phyloP scores from a whole-genome alignment of 2,888 invertebrate species.

The Rhynchonema sp. region DNA sequence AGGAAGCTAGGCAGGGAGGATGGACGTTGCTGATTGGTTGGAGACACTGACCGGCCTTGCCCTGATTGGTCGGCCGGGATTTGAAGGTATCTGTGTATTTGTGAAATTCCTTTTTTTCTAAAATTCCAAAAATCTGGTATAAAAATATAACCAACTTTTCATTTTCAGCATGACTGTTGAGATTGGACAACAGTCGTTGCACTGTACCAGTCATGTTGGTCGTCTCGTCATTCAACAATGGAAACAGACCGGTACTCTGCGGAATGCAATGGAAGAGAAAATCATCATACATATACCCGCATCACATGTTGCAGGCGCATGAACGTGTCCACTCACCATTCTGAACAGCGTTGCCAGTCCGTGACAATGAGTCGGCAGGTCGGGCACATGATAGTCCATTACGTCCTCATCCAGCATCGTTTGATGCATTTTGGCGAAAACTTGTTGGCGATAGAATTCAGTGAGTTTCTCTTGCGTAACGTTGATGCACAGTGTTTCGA shows the following conservation, averaged over 20 bases:
- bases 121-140: no score
- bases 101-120: no score
- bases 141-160: neutral
- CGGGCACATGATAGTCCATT: neutral
- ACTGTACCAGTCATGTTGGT: neutral
- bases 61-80: neutral
- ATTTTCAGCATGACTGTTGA: neutral
- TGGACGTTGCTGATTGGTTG: neutral
- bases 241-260: neutral
- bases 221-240: neutral
- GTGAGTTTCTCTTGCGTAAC: neutral
- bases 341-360: neutral
- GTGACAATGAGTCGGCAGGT: neutral
- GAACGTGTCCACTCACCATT: neutral
- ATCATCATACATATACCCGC: no score
- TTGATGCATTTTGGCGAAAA: neutral
- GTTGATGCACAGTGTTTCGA: neutral
- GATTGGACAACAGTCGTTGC: neutral
- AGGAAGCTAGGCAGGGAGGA: neutral
- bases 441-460: neutral
- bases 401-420: neutral
- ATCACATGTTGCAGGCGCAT: no score
- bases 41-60: neutral
- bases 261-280: no score
- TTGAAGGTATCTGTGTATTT: no score